phyloP scores from a whole-genome alignment of 30 jellyfish, hydroid and myxozoan genomes.

The Hydractinia echinata region DNA sequence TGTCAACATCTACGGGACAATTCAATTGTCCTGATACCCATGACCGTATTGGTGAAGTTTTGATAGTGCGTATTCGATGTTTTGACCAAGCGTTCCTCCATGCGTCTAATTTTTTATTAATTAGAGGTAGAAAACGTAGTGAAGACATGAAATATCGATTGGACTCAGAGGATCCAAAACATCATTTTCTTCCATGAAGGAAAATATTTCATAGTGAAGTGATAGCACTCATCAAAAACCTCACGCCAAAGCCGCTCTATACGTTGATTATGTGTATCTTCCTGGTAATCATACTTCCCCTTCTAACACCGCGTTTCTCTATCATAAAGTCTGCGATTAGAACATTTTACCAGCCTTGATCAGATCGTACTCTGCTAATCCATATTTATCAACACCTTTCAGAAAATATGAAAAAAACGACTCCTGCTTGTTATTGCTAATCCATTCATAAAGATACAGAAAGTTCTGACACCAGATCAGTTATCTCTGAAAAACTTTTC shows the following conservation, averaged over 20 bases:
- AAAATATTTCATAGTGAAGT: conserved; percentile 20
- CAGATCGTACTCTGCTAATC: conserved; percentile 49
- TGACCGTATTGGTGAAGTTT: conserved; percentile 34
- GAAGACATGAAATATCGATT: neutral
- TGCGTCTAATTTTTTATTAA: neutral
- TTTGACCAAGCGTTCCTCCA: conserved; percentile 40
- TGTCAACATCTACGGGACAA: conserved; percentile 32
- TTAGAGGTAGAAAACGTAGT: conserved; percentile 7
- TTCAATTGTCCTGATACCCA: conserved; percentile 55
- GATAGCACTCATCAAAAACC: conserved; percentile 29
- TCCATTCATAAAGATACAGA: too few relatives aligned
- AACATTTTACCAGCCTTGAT: conserved; percentile 46
- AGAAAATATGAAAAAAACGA: conserved; percentile 8
- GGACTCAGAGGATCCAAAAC: neutral
- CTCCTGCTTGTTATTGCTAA: neutral
- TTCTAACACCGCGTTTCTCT: conserved; percentile 18
- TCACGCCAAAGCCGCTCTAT: conserved; percentile 47
- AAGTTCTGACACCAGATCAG: too few relatives aligned
- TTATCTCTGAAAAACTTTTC: too few relatives aligned
- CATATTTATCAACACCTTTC: conserved; percentile 39
- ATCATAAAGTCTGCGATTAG: conserved; percentile 39
- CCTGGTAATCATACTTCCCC: conserved; percentile 46
- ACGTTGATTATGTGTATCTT: conserved; percentile 54
- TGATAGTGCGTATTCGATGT: conserved; percentile 38
- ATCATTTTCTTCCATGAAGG: conserved; percentile 39